Evolutionary conservation across 2,113 vertebrate genomes (phyloP).

Genomic region (Dinomys branickii): DNA sequence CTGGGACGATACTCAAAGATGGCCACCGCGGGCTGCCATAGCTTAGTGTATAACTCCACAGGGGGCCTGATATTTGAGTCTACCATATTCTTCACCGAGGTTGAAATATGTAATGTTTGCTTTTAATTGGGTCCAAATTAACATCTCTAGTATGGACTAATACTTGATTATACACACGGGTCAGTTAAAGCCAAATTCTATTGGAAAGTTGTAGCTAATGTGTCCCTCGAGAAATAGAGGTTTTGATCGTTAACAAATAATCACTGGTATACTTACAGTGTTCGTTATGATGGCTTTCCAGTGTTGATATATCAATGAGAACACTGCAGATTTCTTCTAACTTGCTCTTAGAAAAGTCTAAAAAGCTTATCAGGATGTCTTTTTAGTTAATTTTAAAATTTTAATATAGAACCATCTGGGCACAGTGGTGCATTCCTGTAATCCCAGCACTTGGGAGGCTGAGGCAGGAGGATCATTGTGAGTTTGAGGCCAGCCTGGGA

Average conservation of each 20-base stretch:
- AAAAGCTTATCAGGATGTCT: neutral
- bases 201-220: neutral
- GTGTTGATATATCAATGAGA: neutral
- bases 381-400: neutral
- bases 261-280: neutral
- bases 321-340: neutral
- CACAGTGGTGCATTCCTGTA: too few species aligned
- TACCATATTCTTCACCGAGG: neutral
- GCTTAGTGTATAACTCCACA: neutral
- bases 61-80: neutral
- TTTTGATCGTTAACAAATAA: neutral
- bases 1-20: neutral
- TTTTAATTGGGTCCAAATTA: constrained; percentile 17
- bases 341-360: neutral
- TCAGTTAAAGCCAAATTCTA: neutral
- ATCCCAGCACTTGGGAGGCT: too few species aligned
- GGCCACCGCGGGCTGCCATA: neutral
- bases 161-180: neutral
- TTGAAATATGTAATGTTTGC: neutral
- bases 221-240: neutral
- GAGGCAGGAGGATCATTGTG: too few species aligned
- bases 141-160: neutral
- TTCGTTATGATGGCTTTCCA: neutral
- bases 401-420: neutral
- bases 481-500: too few species aligned